Evolutionary conservation across 2,113 vertebrate genomes (phyloP).

Genomic region (Ceuthmochares aereus): DNA sequence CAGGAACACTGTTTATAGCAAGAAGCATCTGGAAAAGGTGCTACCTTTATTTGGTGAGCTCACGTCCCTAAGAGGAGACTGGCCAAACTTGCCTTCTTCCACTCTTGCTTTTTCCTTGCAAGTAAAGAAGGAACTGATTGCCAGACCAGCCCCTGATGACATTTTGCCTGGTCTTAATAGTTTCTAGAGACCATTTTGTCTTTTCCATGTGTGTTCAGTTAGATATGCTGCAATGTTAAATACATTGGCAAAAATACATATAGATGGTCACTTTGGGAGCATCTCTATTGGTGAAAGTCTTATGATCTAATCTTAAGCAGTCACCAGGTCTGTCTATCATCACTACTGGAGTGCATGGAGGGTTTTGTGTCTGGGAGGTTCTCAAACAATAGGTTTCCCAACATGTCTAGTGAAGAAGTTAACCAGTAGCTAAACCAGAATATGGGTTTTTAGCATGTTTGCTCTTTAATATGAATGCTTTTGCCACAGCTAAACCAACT

Average conservation of each 20-base stretch:
- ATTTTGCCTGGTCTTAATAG: neutral
- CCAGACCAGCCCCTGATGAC: neutral
- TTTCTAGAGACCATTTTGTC: neutral
- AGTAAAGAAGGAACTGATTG: neutral
- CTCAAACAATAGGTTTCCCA: neutral
- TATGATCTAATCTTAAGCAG: neutral
- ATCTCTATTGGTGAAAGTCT: neutral
- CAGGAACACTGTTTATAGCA: neutral
- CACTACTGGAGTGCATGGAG: neutral
- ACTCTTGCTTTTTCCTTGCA: neutral
- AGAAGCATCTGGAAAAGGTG: neutral
- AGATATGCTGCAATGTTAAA: neutral
- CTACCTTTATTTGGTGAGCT: neutral
- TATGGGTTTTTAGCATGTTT: neutral
- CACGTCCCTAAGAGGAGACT: neutral
- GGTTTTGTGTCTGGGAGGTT: neutral
- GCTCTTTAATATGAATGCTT: neutral
- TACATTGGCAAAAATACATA: neutral
- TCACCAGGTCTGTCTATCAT: neutral
- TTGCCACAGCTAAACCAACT: neutral
- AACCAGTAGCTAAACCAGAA: neutral
- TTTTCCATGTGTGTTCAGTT: neutral
- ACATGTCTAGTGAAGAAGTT: neutral
- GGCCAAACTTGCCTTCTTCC: neutral
- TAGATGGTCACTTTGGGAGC: neutral